Percentiles rank a stretch among this genome's conserved stretches.
phyloP scores from a whole-genome alignment of 2,797 vertebrate species.

The Anomalospiza imberbis region DNA sequence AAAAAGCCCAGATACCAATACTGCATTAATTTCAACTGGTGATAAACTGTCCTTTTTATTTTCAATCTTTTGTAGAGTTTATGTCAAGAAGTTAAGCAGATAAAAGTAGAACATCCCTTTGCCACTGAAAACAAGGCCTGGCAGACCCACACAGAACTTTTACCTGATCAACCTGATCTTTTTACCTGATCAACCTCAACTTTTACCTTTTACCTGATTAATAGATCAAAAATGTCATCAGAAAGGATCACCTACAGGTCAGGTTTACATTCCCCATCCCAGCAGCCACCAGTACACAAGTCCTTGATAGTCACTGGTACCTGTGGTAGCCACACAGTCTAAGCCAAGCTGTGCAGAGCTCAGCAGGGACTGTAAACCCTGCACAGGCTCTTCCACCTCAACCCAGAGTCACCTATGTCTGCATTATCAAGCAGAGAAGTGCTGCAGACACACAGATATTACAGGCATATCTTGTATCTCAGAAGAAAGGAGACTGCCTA shows the following conservation, averaged over 20 bases:
- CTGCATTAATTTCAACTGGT: not conserved
- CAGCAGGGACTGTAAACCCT: not conserved
- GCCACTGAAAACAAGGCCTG: not conserved
- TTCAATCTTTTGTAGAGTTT: not conserved
- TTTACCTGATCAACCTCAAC: not conserved
- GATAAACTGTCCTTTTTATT: not conserved
- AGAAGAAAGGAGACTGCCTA: not conserved
- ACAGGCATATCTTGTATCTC: not conserved
- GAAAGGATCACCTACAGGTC: not conserved
- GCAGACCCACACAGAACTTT: not conserved
- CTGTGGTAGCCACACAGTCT: not conserved
- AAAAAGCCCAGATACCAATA: not conserved
- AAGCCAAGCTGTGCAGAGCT: not conserved
- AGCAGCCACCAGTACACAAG: accelerated
- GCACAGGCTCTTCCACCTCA: accelerated
- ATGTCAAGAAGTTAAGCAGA: not conserved
- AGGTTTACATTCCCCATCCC: not conserved
- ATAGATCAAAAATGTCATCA: not conserved
- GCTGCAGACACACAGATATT: not conserved
- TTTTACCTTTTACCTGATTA: too few species aligned
- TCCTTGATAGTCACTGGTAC: not conserved
- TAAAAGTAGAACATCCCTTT: not conserved
- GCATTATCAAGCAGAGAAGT: not conserved
- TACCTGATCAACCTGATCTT: not conserved
- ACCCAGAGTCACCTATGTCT: not conserved